Evolutionary conservation across 2,888 invertebrate genomes (phyloP).

Genomic region (Cerastoderma edule): DNA sequence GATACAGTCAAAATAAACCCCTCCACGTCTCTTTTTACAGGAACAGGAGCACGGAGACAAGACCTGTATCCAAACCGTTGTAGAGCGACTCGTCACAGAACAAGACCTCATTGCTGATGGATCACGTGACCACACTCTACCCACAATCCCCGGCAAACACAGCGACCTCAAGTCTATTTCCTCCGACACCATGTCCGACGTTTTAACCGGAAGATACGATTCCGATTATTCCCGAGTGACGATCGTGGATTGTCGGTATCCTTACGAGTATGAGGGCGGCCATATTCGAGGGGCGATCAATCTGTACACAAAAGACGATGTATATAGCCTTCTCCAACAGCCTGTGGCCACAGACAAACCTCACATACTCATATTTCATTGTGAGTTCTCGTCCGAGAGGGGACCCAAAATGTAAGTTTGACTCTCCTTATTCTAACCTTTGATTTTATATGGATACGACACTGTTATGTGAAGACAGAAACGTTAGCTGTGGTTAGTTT

Average conservation of each 20-base stretch:
- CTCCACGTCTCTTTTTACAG: background rate
- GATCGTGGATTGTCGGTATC: constrained; percentile 54
- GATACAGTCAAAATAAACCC: background rate
- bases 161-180: constrained; percentile 77
- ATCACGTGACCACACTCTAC: constrained; percentile 66
- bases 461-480: no score
- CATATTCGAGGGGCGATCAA: constrained; percentile 49
- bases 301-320: constrained; percentile 52
- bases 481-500: no score
- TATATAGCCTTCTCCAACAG: constrained; percentile 31
- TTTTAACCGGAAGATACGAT: constrained; percentile 36
- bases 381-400: constrained; percentile 60
- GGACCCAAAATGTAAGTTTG: constrained; percentile 56
- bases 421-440: no score
- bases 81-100: constrained; percentile 39
- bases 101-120: constrained; percentile 50
- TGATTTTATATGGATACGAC: no score
- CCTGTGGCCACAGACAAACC: constrained; percentile 33
- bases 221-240: constrained; percentile 32
- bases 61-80: constrained; percentile 48
- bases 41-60: background rate
- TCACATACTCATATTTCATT: constrained; percentile 62
- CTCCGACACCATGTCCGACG: constrained; percentile 59
- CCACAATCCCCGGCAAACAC: constrained; percentile 71
- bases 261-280: constrained; percentile 52